phyloP scores from a whole-genome alignment of 2,797 vertebrate genomes.

The Buphagus erythrorhynchus region DNA sequence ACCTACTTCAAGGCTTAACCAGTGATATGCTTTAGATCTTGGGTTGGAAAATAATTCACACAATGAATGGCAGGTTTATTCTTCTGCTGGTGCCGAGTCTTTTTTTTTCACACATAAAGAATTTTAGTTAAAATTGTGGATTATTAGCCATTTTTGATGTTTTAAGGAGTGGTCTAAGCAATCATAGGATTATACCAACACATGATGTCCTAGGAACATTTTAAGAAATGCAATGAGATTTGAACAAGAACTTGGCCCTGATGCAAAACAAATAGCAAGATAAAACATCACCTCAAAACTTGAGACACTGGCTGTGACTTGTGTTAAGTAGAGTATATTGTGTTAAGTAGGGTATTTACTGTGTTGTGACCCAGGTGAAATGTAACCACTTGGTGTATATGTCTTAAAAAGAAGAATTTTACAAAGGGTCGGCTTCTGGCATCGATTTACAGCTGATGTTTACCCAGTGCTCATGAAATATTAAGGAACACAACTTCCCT shows the following conservation, averaged over 20 bases:
- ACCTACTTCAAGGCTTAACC: not conserved
- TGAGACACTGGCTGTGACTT: not conserved
- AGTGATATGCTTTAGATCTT: not conserved
- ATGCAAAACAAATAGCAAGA: slow-evolving; percentile 11
- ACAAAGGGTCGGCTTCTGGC: not conserved
- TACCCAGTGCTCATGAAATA: not conserved
- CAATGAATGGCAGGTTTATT: not conserved
- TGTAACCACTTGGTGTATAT: not conserved
- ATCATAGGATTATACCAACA: slow-evolving; percentile 26
- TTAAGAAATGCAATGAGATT: slow-evolving; percentile 8
- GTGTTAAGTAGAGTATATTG: not conserved
- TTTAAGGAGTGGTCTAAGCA: not conserved
- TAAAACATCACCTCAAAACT: not conserved
- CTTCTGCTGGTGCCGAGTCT: not conserved
- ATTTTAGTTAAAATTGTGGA: not conserved
- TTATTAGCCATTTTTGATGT: slow-evolving; percentile 8
- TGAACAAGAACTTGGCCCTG: not conserved
- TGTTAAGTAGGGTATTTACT: not conserved
- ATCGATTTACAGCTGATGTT: not conserved
- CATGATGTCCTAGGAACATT: not conserved
- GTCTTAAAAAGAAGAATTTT: not conserved
- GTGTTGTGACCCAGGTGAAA: not conserved
- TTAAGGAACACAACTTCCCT: not conserved
- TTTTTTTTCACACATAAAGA: not conserved
- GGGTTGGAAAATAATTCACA: not conserved